Base-by-base conservation (phyloP, 1,140 invertebrate species). In the Bombus difficillimus region DNA sequence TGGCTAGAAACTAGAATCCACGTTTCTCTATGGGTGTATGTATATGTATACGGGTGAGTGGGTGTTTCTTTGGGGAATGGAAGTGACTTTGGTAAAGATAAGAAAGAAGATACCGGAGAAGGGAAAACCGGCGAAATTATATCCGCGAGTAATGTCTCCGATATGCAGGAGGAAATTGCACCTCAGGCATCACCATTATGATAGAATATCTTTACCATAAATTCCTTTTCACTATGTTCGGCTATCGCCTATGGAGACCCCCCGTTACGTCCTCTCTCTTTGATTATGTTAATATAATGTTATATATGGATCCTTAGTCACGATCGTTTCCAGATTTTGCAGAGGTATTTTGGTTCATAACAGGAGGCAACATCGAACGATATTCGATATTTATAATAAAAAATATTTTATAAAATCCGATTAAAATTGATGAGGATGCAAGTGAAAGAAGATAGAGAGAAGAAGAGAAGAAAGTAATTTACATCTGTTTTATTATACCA, bases 151-250 rank as follows among this genome's bases (percentile, higher is more conserved):
- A 85, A 85, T 75, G 79, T 79, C 57, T 71, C 79, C 71, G 79
- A 85, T 81, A 81, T 74, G 79, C 79, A 41, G 78, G 43, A 28
- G 66, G 71, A 81, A 85, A 85, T 85, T 85, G 78, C 78, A 81
- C 32, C 69, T n/a, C 47, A 28, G 34, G 32, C 59, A 81, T 81
- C 79, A 22, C 79, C 79, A 43, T 85, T 81, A 68, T 59, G 57
- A 57, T 57, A 34, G 78, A 68, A 81, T 85, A 81, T 81, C n/a
- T 62, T 43, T 43, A n/a, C 77, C 69, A 81, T 85, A 73, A 74
- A 85, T 81, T 85, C 59, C 59, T 74, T 81, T 81, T 80, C 32
- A 34, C 69, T 39, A 66, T 28, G 69, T 73, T 80, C 69, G 78
- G 34, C 12, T 81, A 85, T 81, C 83, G 72, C 37, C n/a, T 32